Conservation (phyloP, 2,797 vertebrate species). For the Dromococcyx pavoninus region DNA sequence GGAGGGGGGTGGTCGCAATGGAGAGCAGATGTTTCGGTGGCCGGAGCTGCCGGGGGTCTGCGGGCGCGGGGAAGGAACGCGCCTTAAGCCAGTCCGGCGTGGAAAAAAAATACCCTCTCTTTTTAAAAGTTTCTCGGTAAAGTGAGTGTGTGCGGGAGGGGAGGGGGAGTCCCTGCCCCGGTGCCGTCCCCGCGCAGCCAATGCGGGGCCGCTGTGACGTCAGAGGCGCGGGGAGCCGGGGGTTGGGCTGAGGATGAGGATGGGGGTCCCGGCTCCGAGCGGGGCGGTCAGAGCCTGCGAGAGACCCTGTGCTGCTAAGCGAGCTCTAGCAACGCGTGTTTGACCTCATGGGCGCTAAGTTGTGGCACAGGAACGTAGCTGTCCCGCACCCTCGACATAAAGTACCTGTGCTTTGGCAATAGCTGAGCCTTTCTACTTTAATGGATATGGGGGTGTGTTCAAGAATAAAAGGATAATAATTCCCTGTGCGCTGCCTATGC, state of each 20-base stretch:
- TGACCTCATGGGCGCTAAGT: fast-evolving
- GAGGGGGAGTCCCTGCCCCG: slow-evolving; percentile 47
- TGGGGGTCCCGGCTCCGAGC: background rate
- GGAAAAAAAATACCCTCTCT: background rate
- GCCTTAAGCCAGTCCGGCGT: background rate
- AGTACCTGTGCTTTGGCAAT: fast-evolving
- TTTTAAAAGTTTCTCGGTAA: slow-evolving; percentile 69
- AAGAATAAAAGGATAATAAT: background rate
- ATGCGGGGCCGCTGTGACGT: slow-evolving; percentile 89
- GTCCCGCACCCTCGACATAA: no score
- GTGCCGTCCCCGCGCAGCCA: slow-evolving; percentile 80
- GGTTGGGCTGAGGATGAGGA: background rate
- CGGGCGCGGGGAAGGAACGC: background rate
- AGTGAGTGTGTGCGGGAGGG: slow-evolving; percentile 6
- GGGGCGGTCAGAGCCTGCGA: background rate
- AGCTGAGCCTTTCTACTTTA: fast-evolving
- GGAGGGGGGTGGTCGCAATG: slow-evolving; percentile 21
- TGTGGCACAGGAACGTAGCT: fast-evolving
- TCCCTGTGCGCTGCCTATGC: background rate
- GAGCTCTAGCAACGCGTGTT: fast-evolving
- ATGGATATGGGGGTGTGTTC: slow-evolving; percentile 56
- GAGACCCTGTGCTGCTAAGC: background rate
- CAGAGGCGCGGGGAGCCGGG: slow-evolving; percentile 54
- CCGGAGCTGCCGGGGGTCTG: slow-evolving; percentile 49
- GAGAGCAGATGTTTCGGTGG: slow-evolving; percentile 65